Conservation (phyloP, 2,113 vertebrate species). For the Myxocyprinus asiaticus region DNA sequence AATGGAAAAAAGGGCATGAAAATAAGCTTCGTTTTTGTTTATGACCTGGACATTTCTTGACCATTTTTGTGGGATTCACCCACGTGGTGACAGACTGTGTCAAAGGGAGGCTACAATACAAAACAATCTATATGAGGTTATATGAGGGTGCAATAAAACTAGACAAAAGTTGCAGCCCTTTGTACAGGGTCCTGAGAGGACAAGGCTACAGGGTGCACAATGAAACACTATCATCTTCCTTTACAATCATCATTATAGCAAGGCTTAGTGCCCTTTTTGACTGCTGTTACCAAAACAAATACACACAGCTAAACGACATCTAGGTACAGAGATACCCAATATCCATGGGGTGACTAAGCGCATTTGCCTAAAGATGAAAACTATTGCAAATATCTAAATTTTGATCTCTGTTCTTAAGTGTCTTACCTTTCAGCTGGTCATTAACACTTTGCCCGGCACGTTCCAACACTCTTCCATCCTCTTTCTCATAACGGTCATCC, state of each 20-base stretch:
- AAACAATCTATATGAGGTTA: background rate
- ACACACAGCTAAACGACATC: background rate
- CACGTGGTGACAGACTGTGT: too few species aligned
- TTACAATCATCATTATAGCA: background rate
- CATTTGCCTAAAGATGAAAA: background rate
- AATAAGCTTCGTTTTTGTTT: too few species aligned
- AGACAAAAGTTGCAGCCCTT: constrained; percentile 3
- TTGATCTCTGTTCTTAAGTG: too few species aligned
- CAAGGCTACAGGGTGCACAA: background rate
- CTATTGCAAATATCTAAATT: background rate
- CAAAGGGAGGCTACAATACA: too few species aligned
- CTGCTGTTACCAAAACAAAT: background rate
- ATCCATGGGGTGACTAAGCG: too few species aligned
- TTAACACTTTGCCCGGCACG: constrained; percentile 86
- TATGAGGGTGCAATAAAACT: constrained; percentile 8
- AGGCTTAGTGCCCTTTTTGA: background rate
- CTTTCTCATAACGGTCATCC: constrained; percentile 91
- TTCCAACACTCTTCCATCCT: constrained; percentile 89
- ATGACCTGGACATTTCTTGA: too few species aligned
- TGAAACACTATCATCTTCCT: background rate
- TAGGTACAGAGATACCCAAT: too few species aligned
- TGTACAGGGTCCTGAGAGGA: constrained; percentile 4
- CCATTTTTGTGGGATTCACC: too few species aligned
- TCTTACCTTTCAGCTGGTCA: constrained; percentile 93
- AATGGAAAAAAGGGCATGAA: too few species aligned